phyloP scores from a whole-genome alignment of 1,140 invertebrate species.

The Eueides isabella region DNA sequence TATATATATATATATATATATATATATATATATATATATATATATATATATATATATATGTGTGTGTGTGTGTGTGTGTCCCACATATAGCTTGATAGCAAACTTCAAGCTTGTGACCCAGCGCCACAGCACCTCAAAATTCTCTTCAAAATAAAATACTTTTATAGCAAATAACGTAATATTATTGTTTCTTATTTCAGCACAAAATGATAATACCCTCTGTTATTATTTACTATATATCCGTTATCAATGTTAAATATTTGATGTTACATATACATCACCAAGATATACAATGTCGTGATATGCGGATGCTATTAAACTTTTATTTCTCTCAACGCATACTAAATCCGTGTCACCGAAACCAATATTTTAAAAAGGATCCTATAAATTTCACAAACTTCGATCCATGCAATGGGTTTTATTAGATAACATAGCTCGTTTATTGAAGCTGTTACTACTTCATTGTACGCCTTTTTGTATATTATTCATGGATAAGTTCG shows the following conservation, averaged over 20 bases:
- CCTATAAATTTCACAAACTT: slow-evolving; percentile 5
- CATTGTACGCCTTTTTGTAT: not conserved
- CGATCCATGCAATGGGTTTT: slow-evolving; percentile 2
- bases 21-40: too few species aligned
- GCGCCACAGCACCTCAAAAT: too few species aligned
- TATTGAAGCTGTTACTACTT: slow-evolving; percentile 11
- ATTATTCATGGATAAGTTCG: not conserved
- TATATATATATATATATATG: too few species aligned
- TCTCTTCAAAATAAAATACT: not conserved
- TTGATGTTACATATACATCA: slow-evolving; percentile 44
- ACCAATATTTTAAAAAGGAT: slow-evolving; percentile 13
- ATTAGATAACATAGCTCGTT: slow-evolving; percentile 13
- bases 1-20: too few species aligned
- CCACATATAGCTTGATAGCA: too few species aligned
- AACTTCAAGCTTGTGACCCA: too few species aligned
- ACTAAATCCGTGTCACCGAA: slow-evolving; percentile 7
- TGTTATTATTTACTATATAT: slow-evolving; percentile 39
- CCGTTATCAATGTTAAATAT: slow-evolving; percentile 28
- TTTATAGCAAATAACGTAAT: not conserved
- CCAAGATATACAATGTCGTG: slow-evolving; percentile 33
- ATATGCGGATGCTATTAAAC: slow-evolving; percentile 48
- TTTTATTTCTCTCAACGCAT: slow-evolving; percentile 57
- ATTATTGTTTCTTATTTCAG: slow-evolving; percentile 3
- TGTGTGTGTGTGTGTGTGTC: too few species aligned
- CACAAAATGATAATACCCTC: slow-evolving; percentile 29